These are phyloP conservation scores for Drymodes brunneopygia DNA, from an alignment of 2,113 vertebrate species.

Conservation along the genomic window DNA sequence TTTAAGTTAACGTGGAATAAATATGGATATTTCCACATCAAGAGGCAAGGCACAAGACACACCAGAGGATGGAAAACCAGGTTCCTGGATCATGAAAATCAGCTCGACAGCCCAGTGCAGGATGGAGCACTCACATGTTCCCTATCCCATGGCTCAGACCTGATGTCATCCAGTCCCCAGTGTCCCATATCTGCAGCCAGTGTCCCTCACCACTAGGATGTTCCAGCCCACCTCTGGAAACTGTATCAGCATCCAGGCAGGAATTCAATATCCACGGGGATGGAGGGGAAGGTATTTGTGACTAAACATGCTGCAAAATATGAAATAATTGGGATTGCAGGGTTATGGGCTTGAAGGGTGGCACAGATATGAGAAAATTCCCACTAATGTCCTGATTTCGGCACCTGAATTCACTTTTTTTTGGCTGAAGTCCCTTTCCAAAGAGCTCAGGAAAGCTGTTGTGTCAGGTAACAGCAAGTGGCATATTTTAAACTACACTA, in stretches of 20 bases:
- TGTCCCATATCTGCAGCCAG: neutral
- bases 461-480: neutral
- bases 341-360: neutral
- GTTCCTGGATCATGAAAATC: neutral
- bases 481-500: neutral
- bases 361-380: neutral
- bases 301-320: neutral
- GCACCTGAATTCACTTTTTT: neutral
- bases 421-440: neutral
- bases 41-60: neutral
- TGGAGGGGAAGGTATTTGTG: neutral
- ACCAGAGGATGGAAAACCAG: neutral
- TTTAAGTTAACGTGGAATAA: neutral
- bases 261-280: neutral
- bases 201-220: neutral
- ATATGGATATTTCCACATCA: neutral
- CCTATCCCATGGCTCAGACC: neutral
- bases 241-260: neutral
- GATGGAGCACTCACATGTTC: neutral
- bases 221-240: neutral
- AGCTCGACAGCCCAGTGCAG: neutral
- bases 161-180: neutral
- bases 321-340: neutral
- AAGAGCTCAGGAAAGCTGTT: neutral
- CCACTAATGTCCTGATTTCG: neutral